Evolutionary conservation across 2,888 invertebrate genomes (phyloP).

Genomic region (Platycheirus rosarum): DNA sequence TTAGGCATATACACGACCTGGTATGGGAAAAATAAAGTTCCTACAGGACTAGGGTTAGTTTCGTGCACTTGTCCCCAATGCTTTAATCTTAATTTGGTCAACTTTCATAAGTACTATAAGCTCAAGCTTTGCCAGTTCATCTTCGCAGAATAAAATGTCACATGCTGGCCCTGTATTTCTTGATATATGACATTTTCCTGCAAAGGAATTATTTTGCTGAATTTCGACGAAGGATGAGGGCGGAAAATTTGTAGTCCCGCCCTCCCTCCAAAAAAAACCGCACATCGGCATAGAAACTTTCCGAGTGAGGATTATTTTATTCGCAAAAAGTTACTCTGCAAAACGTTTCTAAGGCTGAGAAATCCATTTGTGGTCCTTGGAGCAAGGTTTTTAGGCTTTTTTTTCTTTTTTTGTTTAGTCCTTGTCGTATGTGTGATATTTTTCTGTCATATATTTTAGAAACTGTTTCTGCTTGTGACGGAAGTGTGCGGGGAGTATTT

Average conservation of each 20-base stretch:
- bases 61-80: conserved; percentile 35
- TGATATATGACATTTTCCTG: conserved; percentile 43
- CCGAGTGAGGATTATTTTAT: conserved; percentile 46
- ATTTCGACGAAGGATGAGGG: conserved; percentile 5
- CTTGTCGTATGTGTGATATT: conserved; percentile 19
- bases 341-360: conserved; percentile 11
- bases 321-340: conserved; percentile 39
- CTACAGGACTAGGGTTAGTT: conserved; percentile 19
- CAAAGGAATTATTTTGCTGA: conserved; percentile 10
- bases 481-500: conserved; percentile 20
- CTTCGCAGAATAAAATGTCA: conserved; percentile 40
- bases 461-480: conserved; percentile 12
- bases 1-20: conserved; percentile 1
- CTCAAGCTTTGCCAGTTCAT: conserved; percentile 8
- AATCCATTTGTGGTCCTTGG: conserved; percentile 51
- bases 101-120: conserved; percentile 40
- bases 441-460: conserved; percentile 33
- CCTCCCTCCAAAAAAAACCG: too few relatives aligned
- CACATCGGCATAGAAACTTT: conserved; percentile 21
- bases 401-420: not conserved
- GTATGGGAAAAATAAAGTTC: not conserved
- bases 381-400: conserved; percentile 11
- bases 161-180: conserved; percentile 40
- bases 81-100: conserved; percentile 65
- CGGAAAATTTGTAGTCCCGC: too few relatives aligned